Conservation (phyloP, 2,888 invertebrate species). For the Nudaria mundana region DNA sequence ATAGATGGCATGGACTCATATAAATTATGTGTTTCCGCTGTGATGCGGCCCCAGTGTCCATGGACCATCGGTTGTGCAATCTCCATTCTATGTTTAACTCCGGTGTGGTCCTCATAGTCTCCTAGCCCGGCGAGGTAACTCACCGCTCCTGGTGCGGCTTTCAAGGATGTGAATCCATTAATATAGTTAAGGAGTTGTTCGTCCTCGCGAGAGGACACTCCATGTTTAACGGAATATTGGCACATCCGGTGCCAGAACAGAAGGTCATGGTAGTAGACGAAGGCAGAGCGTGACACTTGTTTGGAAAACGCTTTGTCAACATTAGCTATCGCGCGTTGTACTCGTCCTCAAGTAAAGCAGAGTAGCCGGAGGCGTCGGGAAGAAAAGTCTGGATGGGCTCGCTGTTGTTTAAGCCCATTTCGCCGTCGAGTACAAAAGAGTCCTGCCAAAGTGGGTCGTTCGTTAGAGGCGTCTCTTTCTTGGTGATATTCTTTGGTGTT, state of each 20-base stretch:
- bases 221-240: neutral
- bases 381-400: neutral
- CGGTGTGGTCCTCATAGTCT: neutral
- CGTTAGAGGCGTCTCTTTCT: neutral
- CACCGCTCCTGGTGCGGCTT: neutral
- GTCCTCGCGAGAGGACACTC: neutral
- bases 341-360: neutral
- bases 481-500: neutral
- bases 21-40: neutral
- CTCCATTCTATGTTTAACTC: neutral
- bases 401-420: neutral
- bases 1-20: neutral
- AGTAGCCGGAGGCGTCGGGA: neutral
- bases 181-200: neutral
- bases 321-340: neutral
- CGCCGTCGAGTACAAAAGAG: neutral
- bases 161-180: neutral
- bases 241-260: neutral
- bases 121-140: neutral
- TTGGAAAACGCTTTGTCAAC: neutral
- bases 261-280: neutral
- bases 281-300: neutral
- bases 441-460: conserved; percentile 2
- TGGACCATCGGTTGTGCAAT: neutral
- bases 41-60: neutral